Conservation (phyloP, 2,113 vertebrate species). For the Pantherophis guttatus region DNA sequence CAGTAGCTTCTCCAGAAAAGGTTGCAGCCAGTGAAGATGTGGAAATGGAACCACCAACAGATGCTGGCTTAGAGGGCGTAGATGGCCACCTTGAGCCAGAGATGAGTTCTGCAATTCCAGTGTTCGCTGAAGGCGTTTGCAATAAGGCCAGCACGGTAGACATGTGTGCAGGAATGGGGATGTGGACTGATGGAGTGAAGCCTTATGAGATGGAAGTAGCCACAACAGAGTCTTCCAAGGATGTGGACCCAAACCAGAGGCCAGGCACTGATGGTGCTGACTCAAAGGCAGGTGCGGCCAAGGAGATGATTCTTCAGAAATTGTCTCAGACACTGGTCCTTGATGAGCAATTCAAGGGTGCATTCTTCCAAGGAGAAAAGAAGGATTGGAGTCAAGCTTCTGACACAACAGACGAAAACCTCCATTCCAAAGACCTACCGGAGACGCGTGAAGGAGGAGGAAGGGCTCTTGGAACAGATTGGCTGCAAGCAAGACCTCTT, state of each 20-base stretch:
- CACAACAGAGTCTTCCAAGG: background rate
- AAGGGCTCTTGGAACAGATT: background rate
- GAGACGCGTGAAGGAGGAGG: background rate
- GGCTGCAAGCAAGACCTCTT: background rate
- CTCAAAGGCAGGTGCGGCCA: rapidly evolving
- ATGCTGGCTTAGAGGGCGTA: no score
- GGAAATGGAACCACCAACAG: background rate
- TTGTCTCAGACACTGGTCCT: background rate
- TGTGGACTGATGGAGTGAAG: background rate
- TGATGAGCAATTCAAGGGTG: background rate
- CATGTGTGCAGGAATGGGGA: background rate
- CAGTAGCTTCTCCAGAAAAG: no score
- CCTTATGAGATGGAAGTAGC: background rate
- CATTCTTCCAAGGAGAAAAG: background rate
- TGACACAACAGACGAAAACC: no score
- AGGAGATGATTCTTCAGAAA: no score
- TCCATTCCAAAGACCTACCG: background rate
- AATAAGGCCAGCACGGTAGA: background rate
- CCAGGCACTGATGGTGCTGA: no score
- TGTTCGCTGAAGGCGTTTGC: background rate
- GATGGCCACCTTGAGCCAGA: background rate
- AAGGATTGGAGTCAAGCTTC: no score
- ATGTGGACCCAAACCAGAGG: no score
- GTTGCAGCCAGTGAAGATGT: background rate
- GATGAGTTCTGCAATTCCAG: background rate